These are phyloP conservation scores for Rachycentron canadum DNA, from an alignment of 2,797 vertebrate species.

Conservation along the genomic window DNA sequence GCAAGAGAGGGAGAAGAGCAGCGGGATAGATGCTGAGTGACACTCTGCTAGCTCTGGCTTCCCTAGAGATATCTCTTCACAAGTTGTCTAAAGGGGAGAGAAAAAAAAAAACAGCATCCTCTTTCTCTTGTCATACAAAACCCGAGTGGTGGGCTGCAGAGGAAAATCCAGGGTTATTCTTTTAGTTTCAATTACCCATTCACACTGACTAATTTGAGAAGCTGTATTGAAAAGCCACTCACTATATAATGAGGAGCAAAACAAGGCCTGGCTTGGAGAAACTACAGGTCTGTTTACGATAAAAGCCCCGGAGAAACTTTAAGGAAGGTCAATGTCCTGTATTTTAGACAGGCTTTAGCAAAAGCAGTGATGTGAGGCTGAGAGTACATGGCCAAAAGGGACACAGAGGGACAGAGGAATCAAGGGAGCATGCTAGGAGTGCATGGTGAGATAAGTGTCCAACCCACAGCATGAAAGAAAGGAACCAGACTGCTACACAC, in stretches of 20 bases:
- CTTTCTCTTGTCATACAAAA: conserved; percentile 37
- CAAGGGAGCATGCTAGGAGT: conserved; percentile 4
- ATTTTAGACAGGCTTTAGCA: conserved; percentile 43
- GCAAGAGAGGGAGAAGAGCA: conserved; percentile 18
- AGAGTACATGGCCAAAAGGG: conserved; percentile 41
- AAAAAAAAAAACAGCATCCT: conserved; percentile 32
- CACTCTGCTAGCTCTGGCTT: conserved; percentile 59
- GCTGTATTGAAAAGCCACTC: conserved; percentile 24
- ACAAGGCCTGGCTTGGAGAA: not conserved
- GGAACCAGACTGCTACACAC: conserved; percentile 10
- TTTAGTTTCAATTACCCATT: conserved; percentile 55
- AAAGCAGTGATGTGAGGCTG: conserved; percentile 42
- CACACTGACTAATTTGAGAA: conserved; percentile 24
- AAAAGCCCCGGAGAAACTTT: conserved; percentile 33
- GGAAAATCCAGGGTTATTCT: conserved; percentile 42
- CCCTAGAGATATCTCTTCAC: conserved; percentile 59
- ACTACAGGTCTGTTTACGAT: conserved; percentile 20
- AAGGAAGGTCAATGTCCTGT: conserved; percentile 52
- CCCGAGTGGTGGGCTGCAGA: not conserved
- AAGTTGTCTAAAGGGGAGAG: conserved; percentile 34
- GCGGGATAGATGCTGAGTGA: conserved; percentile 68
- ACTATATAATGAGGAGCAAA: conserved; percentile 25
- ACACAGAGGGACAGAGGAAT: conserved; percentile 27
- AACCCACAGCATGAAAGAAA: conserved; percentile 27
- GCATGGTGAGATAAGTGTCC: conserved; percentile 13